Conservation (phyloP, 2,797 vertebrate genomes). For the Tolypeutes matacus region DNA sequence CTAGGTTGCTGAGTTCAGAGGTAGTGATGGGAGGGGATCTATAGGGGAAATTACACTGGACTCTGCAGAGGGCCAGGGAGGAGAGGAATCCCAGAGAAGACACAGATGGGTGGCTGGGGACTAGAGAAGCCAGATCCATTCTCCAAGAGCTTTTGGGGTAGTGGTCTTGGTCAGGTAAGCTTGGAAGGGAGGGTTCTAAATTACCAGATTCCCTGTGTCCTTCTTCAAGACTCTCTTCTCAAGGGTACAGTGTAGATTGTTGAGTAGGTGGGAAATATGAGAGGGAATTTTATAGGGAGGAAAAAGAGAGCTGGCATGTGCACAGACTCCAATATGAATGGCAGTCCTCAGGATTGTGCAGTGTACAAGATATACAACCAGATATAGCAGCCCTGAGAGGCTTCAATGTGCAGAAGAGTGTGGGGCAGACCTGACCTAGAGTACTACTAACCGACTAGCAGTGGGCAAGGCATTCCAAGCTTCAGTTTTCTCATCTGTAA, state of each 20-base stretch:
- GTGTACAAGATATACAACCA: neutral
- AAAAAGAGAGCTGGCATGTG: neutral
- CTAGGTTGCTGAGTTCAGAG: neutral
- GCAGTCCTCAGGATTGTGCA: neutral
- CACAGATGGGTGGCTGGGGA: neutral
- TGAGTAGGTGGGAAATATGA: neutral
- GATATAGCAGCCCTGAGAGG: neutral
- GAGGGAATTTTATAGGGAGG: neutral
- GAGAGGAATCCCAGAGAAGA: neutral
- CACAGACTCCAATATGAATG: neutral
- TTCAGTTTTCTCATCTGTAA: conserved; percentile 19
- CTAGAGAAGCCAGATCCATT: neutral
- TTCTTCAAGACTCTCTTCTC: neutral
- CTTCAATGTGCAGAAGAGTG: neutral
- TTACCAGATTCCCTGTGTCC: neutral
- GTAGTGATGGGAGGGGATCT: neutral
- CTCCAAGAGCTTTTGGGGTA: neutral
- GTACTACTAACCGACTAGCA: neutral
- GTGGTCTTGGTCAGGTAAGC: neutral
- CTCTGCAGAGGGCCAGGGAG: neutral
- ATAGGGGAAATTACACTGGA: neutral
- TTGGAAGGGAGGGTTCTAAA: neutral
- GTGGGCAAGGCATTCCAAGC: neutral
- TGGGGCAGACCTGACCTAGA: neutral
- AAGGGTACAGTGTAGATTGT: neutral